Percentiles rank a stretch among this genome's conserved stretches.
Conservation (phyloP, 35 echinoderm and acorn worm genomes). For the Apostichopus californicus region DNA sequence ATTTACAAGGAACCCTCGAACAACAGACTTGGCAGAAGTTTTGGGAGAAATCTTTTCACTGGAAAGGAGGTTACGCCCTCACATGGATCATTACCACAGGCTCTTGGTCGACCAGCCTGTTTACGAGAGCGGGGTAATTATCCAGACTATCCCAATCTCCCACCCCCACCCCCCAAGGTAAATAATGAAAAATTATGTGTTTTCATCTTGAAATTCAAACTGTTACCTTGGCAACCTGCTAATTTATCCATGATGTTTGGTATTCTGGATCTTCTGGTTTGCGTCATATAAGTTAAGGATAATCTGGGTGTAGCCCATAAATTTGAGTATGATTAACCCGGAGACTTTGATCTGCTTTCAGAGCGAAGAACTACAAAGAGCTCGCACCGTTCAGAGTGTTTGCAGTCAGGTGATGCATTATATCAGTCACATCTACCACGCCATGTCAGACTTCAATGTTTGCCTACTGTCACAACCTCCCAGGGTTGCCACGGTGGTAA, state of each 20-base stretch:
- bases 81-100: slow-evolving; percentile 69
- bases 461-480: slow-evolving; percentile 71
- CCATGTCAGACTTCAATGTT: slow-evolving; percentile 81
- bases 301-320: not conserved
- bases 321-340: not conserved
- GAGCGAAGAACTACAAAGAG: slow-evolving; percentile 66
- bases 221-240: not conserved
- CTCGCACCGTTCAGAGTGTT: slow-evolving; percentile 71
- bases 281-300: not conserved
- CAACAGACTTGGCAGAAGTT: slow-evolving; percentile 64
- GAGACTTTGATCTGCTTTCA: not conserved
- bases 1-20: slow-evolving; percentile 66
- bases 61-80: slow-evolving; percentile 65
- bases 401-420: slow-evolving; percentile 77
- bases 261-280: not conserved
- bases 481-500: slow-evolving; percentile 62
- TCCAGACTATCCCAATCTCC: not conserved
- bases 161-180: no score
- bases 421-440: slow-evolving; percentile 89
- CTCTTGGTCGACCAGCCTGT: slow-evolving; percentile 65
- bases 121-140: slow-evolving; percentile 36
- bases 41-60: slow-evolving; percentile 68
- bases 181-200: no score
- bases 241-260: not conserved
- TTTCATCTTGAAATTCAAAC: no score